A percentile compares a stretch with the other conserved stretches of the same genome.
Conservation (phyloP, 2,113 vertebrate species). For the Zosterops hypoxanthus region DNA sequence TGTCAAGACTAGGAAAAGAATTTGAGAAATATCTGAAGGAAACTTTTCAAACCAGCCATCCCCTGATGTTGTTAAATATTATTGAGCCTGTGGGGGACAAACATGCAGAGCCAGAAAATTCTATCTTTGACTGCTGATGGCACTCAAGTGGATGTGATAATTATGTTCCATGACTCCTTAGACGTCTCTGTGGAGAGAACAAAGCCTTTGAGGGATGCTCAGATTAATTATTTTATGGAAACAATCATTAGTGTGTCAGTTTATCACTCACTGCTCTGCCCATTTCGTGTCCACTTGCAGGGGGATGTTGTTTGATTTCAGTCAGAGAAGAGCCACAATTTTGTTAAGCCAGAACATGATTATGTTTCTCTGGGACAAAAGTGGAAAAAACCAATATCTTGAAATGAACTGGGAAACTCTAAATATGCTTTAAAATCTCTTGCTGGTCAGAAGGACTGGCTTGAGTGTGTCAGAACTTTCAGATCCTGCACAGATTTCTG, state of each 20-base stretch:
- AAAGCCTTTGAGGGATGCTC: not conserved
- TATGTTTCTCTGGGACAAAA: not conserved
- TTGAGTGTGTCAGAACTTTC: not conserved
- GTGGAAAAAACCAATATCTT: accelerated
- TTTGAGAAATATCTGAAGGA: not conserved
- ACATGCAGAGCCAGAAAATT: not conserved
- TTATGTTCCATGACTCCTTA: not conserved
- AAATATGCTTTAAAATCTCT: not conserved
- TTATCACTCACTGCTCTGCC: not conserved
- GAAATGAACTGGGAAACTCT: not conserved
- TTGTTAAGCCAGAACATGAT: not conserved
- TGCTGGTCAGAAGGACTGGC: not conserved
- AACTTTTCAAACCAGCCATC: not conserved
- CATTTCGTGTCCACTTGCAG: not conserved
- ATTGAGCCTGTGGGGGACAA: not conserved
- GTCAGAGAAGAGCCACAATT: not conserved
- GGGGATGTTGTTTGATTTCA: not conserved
- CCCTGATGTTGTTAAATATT: not conserved
- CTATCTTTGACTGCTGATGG: not conserved
- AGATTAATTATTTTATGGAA: not conserved
- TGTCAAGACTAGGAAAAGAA: not conserved
- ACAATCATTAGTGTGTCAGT: not conserved
- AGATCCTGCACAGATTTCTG: not conserved
- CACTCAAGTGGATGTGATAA: not conserved
- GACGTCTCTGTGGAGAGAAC: not conserved